Conservation (phyloP, 2,113 vertebrate species). For the Tachysurus fulvidraco region DNA sequence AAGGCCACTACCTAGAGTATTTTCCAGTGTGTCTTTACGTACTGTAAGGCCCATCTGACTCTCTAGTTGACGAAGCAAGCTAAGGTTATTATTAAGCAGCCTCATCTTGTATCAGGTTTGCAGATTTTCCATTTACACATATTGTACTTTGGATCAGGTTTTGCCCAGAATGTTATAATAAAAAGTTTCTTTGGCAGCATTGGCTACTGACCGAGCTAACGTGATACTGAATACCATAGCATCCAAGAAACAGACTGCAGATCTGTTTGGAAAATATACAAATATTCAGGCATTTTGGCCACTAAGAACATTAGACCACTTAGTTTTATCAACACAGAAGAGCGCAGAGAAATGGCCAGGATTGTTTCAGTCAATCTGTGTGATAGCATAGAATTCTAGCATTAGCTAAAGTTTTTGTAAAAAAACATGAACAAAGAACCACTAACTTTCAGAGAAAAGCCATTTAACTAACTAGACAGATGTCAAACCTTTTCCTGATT, state of each 20-base stretch:
- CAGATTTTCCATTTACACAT: conserved; percentile 43
- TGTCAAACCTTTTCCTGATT: not conserved
- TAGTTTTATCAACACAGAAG: conserved; percentile 5
- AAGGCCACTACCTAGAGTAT: conserved; percentile 22
- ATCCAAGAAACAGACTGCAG: not conserved
- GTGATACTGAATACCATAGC: not conserved
- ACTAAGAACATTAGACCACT: not conserved
- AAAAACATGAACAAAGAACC: not conserved
- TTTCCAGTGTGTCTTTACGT: conserved; percentile 21
- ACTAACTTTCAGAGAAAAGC: not conserved
- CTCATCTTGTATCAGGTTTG: conserved; percentile 34
- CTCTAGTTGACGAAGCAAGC: conserved; percentile 22
- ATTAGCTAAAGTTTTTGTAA: not conserved
- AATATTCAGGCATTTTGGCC: not conserved
- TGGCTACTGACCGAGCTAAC: conserved; percentile 1
- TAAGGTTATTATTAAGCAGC: conserved; percentile 16
- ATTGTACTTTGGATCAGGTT: conserved; percentile 5
- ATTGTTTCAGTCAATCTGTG: conserved; percentile 20
- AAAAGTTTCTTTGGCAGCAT: conserved; percentile 29
- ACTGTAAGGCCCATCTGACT: conserved; percentile 21
- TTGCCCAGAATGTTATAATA: conserved; percentile 34
- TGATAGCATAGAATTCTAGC: conserved; percentile 2
- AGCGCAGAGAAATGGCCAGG: not conserved
- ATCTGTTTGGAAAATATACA: conserved; percentile 18
- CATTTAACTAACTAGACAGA: not conserved